Percentiles rank a stretch among this genome's conserved stretches.
phyloP scores from a whole-genome alignment of 2,113 vertebrate species.

The Rhineura floridana region DNA sequence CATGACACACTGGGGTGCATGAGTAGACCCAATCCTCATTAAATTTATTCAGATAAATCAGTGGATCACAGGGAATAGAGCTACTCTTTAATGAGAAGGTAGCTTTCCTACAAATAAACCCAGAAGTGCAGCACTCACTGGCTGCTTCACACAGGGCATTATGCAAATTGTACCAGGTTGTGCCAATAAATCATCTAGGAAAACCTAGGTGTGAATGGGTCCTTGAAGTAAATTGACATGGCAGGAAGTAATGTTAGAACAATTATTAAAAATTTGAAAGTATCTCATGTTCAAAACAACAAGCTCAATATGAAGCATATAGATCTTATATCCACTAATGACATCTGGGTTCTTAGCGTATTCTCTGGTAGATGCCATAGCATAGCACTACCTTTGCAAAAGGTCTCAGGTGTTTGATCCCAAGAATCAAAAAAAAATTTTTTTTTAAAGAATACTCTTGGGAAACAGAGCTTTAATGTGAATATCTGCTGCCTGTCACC shows the following conservation, averaged over 20 bases:
- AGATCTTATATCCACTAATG: background rate
- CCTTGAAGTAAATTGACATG: background rate
- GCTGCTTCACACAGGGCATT: background rate
- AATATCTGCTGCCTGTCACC: background rate
- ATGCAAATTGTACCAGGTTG: background rate
- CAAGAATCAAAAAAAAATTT: too few species aligned
- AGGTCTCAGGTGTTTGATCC: background rate
- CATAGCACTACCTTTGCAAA: background rate
- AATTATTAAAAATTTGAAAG: background rate
- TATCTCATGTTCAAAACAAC: background rate
- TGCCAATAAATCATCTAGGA: background rate
- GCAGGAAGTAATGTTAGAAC: background rate
- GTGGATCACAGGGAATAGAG: too few species aligned
- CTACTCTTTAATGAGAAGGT: background rate
- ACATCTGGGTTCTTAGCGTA: background rate
- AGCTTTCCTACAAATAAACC: background rate
- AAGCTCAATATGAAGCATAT: background rate
- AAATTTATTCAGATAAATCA: background rate
- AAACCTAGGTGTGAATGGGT: background rate
- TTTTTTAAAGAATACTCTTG: too few species aligned
- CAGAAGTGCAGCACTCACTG: background rate
- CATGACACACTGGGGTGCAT: background rate
- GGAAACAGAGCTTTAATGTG: background rate
- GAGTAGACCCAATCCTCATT: background rate
- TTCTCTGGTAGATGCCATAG: background rate